Evolutionary conservation across 1,140 invertebrate genomes (phyloP), one percentile per base, ranked within the genome.

Genomic region (Tetramorium parvispinum): DNA sequence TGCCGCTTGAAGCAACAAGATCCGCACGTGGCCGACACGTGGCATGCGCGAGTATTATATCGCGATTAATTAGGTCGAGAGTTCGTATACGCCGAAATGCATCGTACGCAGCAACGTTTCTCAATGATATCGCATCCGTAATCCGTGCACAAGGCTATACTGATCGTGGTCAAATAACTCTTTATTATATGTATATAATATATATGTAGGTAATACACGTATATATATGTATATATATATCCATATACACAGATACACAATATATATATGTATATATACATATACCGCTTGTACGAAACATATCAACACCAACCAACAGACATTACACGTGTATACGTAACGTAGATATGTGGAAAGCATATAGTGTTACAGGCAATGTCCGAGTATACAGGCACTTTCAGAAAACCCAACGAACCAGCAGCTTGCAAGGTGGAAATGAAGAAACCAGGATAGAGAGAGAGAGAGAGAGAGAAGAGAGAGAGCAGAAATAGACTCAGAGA

Each of bases 311-410:
- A 92, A 91, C 87, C 86, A 92, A 91, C 89, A 91, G 86, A 91
- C 86, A 92, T 92, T 91, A 92, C 89, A 92, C 87, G 91, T 92
- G 89, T 91, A 92, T 91, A 88, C 90, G 88, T 87, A 91, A 92
- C 87, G 87, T 89, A 92, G 73, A 91, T 86, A 91, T 88, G 81
- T 91, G 89, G 70, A 85, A 91, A 90, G 89, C 89, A 81, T 86
- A 91, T 77, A 91, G 87, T 92, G 87, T 92, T 88, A 90, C 91
- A 91, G 88, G 88, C 87, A 91, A 92, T 90, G 83, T 91, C 85
- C 51, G 88, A 87, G 79, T 89, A 83, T 66, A 85, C 88, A 91
- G 76, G 91, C 91, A 91, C 73, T 91, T 91, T 89, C 59, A 89
- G 71, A 87, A 91, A 91, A 91, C 81, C 88, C 85, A 91, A 88